Conservation (phyloP, 1,140 invertebrate genomes). For the Adoxophyes honmai region DNA sequence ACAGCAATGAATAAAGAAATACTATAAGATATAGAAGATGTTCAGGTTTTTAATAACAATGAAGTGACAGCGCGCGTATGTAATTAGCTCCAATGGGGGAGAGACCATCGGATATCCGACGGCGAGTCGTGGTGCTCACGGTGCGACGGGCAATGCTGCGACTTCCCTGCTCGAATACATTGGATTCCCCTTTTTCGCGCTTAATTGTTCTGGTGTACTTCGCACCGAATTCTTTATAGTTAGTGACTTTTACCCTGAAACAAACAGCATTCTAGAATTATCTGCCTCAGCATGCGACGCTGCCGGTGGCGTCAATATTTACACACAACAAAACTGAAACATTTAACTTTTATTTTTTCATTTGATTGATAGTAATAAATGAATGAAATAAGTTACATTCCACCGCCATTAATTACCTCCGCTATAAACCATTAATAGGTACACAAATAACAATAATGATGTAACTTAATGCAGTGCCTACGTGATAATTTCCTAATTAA, state of each 20-base stretch:
- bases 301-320: no score
- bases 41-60: constrained; percentile 76
- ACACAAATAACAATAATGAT: no score
- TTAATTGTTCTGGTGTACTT: constrained; percentile 34
- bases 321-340: no score
- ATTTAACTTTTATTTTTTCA: no score
- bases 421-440: no score
- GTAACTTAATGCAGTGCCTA: no score
- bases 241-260: constrained; percentile 58
- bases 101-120: constrained; percentile 66
- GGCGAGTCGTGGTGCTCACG: constrained; percentile 36
- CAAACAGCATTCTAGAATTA: constrained; percentile 32
- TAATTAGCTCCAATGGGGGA: constrained; percentile 61
- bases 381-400: no score
- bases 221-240: constrained; percentile 39
- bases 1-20: constrained; percentile 29
- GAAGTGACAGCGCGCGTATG: constrained; percentile 74
- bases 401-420: no score
- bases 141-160: constrained; percentile 33
- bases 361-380: no score
- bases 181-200: constrained; percentile 31
- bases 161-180: constrained; percentile 43
- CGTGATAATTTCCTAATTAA: no score
- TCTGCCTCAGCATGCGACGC: background rate
- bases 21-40: constrained; percentile 75